Conservation (phyloP, 2,113 vertebrate genomes). For the Castor canadensis region DNA sequence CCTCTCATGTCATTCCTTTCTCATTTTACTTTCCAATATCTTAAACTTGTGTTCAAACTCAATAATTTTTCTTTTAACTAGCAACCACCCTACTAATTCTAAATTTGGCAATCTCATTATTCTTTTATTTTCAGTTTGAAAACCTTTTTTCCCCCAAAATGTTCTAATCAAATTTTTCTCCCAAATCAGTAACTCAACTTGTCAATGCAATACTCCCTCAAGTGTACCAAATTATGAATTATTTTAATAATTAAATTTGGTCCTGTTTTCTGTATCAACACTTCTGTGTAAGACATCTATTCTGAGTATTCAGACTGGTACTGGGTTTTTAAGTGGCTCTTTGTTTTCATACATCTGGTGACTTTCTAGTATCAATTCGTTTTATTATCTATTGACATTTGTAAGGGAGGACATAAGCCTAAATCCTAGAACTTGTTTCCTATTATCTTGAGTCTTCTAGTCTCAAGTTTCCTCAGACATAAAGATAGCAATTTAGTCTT, state of each 20-base stretch:
- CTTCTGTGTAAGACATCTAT: neutral
- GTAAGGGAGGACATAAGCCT: neutral
- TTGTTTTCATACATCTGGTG: neutral
- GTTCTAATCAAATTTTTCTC: neutral
- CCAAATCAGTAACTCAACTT: neutral
- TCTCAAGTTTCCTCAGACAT: neutral
- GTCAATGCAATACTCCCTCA: neutral
- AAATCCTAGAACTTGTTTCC: neutral
- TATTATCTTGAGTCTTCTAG: neutral
- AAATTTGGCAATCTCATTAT: slow-evolving; percentile 1
- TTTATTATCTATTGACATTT: neutral
- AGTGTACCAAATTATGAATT: neutral
- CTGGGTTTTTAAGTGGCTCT: neutral
- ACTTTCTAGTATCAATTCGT: slow-evolving; percentile 24
- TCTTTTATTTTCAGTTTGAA: neutral
- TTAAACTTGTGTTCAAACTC: slow-evolving; percentile 4
- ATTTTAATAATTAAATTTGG: neutral
- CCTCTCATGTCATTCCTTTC: neutral
- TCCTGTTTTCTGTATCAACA: neutral
- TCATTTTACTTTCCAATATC: neutral
- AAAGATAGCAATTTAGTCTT: neutral
- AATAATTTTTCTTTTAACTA: neutral
- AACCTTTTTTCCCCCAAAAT: neutral
- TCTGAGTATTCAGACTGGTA: neutral
- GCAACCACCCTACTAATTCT: neutral